A percentile compares a stretch with the other conserved stretches of the same genome.
Conservation (phyloP, 2,797 vertebrate species). For the Apogon talboti region DNA sequence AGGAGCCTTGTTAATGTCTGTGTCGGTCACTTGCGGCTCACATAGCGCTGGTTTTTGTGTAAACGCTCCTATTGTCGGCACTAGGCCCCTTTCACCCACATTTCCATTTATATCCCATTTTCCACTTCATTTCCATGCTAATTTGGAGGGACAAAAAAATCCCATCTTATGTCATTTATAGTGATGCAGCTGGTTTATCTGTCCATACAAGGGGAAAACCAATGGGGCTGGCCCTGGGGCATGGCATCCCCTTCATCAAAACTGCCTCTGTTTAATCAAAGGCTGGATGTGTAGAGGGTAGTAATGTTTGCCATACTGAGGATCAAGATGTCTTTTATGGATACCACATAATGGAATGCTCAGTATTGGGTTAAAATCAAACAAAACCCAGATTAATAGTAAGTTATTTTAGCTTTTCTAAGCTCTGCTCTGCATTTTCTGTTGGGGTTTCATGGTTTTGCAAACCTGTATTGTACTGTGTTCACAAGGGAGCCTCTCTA, state of each 20-base stretch:
- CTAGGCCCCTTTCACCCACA: slow-evolving; percentile 68
- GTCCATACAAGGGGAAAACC: slow-evolving; percentile 58
- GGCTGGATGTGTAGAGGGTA: slow-evolving; percentile 39
- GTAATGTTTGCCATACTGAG: slow-evolving; percentile 47
- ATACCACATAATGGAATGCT: slow-evolving; percentile 28
- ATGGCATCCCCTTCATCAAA: slow-evolving; percentile 53
- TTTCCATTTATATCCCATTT: slow-evolving; percentile 83
- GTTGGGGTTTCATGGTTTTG: slow-evolving; percentile 58
- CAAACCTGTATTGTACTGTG: slow-evolving; percentile 52
- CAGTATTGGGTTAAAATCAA: slow-evolving; percentile 27
- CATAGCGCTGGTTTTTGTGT: slow-evolving; percentile 73
- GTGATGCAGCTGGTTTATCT: slow-evolving; percentile 80
- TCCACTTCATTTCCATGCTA: slow-evolving; percentile 82
- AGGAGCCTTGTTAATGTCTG: slow-evolving; percentile 77
- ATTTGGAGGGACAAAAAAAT: slow-evolving; percentile 69
- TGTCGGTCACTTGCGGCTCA: slow-evolving; percentile 30
- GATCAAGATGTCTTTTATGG: slow-evolving; percentile 52
- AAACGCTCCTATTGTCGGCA: slow-evolving; percentile 77
- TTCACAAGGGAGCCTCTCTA: slow-evolving; percentile 68
- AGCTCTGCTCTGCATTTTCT: slow-evolving; percentile 36
- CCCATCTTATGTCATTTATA: slow-evolving; percentile 80
- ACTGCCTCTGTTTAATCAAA: slow-evolving; percentile 67
- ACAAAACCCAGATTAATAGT: slow-evolving; percentile 40
- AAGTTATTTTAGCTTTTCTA: slow-evolving; percentile 57
- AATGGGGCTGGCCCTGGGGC: slow-evolving; percentile 40